Percentiles rank a stretch among this genome's conserved stretches.
Evolutionary conservation across 2,113 vertebrate genomes (phyloP).

Genomic region (Oceanodroma tethys): DNA sequence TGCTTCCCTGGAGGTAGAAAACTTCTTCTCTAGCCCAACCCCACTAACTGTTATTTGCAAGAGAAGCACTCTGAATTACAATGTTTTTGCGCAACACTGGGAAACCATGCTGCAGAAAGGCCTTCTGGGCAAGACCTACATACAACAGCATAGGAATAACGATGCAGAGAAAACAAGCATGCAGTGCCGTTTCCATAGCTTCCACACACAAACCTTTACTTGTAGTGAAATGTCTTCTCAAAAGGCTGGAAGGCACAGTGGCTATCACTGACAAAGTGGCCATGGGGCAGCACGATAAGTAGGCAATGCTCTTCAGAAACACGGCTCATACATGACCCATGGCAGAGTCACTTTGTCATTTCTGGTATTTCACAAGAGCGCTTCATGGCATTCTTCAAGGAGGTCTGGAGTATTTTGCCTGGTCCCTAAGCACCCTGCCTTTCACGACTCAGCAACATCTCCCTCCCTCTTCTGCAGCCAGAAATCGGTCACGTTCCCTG

Average conservation of each 20-base stretch:
- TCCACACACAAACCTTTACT: background rate
- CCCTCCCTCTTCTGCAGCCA: background rate
- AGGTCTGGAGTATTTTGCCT: background rate
- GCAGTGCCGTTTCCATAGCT: background rate
- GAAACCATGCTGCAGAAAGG: background rate
- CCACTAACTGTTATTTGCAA: background rate
- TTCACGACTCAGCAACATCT: background rate
- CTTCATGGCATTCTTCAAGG: background rate
- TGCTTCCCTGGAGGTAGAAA: background rate
- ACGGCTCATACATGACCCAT: accelerated
- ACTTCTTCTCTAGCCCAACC: background rate
- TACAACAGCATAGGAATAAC: background rate
- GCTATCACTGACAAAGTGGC: background rate
- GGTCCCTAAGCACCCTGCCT: background rate
- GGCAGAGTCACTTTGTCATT: background rate
- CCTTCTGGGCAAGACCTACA: accelerated
- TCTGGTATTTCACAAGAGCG: background rate
- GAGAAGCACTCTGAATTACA: background rate
- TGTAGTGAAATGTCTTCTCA: background rate
- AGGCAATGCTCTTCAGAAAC: background rate
- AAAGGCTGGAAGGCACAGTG: background rate
- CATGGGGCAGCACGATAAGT: background rate
- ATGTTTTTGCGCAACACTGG: background rate
- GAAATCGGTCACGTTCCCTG: background rate
- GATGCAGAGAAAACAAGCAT: background rate